phyloP scores from a whole-genome alignment of 64 coral and sea anemone genomes.

The Porites australiensis region DNA sequence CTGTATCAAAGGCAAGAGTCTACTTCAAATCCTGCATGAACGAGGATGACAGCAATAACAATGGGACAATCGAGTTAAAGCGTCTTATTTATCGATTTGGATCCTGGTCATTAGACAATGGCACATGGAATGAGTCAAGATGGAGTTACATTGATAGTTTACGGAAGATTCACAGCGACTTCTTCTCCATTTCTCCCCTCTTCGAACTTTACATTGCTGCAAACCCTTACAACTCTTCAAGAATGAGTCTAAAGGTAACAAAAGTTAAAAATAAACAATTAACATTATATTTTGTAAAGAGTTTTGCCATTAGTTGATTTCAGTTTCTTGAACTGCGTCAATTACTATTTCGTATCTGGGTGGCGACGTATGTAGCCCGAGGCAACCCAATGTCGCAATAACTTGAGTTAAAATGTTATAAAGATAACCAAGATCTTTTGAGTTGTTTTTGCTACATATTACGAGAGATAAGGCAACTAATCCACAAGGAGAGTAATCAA shows the following conservation, averaged over 20 bases:
- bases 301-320: no score
- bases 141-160: slow-evolving; percentile 33
- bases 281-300: no score
- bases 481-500: no score
- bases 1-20: neutral
- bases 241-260: slow-evolving; percentile 8
- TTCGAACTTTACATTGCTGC: neutral
- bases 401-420: no score
- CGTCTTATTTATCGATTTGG: neutral
- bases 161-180: neutral
- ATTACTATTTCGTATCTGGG: no score
- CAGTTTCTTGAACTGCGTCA: no score
- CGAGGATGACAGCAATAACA: slow-evolving; percentile 25
- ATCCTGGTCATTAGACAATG: slow-evolving; percentile 18
- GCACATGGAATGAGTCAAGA: slow-evolving; percentile 39
- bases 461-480: no score
- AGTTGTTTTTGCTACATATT: no score
- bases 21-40: slow-evolving; percentile 68
- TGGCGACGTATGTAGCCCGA: no score
- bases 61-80: slow-evolving; percentile 6
- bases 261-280: neutral
- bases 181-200: neutral
- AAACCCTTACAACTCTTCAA: slow-evolving; percentile 46
- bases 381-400: no score
- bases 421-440: no score